phyloP scores from a whole-genome alignment of 2,888 invertebrate species.

The Philereme transversata region DNA sequence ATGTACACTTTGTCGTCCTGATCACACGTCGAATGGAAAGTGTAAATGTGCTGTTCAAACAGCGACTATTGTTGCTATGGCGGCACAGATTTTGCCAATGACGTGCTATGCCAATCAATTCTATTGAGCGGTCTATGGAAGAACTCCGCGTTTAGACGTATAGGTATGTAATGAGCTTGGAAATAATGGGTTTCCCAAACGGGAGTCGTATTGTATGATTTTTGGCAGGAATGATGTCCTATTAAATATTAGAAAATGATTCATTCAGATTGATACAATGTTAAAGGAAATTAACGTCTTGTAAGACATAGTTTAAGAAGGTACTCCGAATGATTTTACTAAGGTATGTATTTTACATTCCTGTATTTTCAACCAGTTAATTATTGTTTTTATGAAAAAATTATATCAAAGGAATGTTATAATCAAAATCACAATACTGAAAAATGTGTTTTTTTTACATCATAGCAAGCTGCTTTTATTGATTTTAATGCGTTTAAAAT shows the following conservation, averaged over 20 bases:
- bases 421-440: no score
- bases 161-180: conserved; percentile 14
- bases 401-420: no score
- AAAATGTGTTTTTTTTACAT: no score
- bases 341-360: no score
- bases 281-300: no score
- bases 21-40: conserved; percentile 23
- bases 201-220: not conserved
- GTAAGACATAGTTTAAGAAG: no score
- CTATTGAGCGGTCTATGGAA: conserved; percentile 23
- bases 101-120: conserved; percentile 38
- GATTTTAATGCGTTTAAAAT: no score
- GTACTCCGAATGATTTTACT: no score
- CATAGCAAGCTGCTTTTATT: no score
- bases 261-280: not conserved
- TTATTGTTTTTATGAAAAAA: no score
- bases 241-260: not conserved
- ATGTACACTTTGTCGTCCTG: conserved; percentile 18
- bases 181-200: conserved; percentile 8
- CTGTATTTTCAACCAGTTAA: no score
- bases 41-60: conserved; percentile 17
- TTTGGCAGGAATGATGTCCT: not conserved
- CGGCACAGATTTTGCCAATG: conserved; percentile 35
- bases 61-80: conserved; percentile 26
- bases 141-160: conserved; percentile 20